Evolutionary conservation across 2,888 invertebrate species (phyloP).

Genomic region (Euphydryas editha): DNA sequence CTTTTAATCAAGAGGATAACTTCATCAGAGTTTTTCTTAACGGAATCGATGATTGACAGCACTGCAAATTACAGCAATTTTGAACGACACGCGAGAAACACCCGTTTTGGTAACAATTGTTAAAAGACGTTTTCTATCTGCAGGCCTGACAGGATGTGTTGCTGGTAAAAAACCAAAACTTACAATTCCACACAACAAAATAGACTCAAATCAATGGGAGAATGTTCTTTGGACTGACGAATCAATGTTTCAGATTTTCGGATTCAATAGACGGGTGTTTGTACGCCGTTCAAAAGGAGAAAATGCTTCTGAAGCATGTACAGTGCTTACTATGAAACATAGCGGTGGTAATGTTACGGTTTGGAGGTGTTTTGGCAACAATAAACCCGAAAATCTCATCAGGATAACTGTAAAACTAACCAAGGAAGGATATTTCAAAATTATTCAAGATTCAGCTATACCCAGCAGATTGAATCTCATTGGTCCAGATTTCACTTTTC

Average conservation of each 20-base stretch:
- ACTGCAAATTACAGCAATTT: too few species aligned
- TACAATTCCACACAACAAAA: not conserved
- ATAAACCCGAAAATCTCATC: too few species aligned
- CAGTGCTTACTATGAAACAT: too few species aligned
- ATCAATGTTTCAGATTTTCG: not conserved
- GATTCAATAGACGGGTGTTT: not conserved
- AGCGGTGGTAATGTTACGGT: too few species aligned
- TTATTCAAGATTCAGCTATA: not conserved
- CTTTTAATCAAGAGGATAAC: too few species aligned
- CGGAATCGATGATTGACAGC: too few species aligned
- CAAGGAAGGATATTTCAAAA: not conserved
- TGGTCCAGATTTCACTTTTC: not conserved
- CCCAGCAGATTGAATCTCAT: not conserved
- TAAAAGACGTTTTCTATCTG: not conserved
- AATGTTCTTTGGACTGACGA: not conserved
- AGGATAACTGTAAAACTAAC: not conserved
- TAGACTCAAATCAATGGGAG: not conserved
- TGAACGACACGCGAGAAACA: too few species aligned
- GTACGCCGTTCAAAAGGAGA: not conserved
- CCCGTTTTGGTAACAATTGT: not conserved
- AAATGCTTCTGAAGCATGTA: not conserved
- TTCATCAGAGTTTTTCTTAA: too few species aligned
- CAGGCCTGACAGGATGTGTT: not conserved
- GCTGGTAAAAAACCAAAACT: not conserved
- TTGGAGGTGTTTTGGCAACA: too few species aligned